phyloP scores from a whole-genome alignment of 2,797 vertebrate species.

The Lutjanus campechanus region DNA sequence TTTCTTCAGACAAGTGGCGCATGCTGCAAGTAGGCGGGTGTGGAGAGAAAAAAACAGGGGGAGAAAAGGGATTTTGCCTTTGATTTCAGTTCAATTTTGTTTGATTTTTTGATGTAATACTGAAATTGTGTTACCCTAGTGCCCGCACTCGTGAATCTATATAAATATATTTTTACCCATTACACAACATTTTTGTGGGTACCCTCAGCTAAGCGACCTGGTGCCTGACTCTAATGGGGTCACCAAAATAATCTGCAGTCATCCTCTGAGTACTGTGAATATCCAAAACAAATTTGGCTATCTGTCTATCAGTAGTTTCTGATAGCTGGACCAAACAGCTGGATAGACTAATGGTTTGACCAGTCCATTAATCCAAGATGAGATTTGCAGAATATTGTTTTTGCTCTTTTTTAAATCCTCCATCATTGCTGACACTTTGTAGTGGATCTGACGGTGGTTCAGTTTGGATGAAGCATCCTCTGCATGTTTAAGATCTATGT shows the following conservation, averaged over 20 bases:
- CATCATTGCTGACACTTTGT: conserved; percentile 8
- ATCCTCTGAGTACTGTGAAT: neutral
- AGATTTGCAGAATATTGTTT: neutral
- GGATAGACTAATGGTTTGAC: neutral
- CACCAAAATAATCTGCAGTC: neutral
- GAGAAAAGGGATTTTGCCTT: too few species aligned
- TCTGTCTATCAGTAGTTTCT: neutral
- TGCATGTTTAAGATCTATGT: conserved; percentile 1
- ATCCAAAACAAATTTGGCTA: neutral
- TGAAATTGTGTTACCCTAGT: too few species aligned
- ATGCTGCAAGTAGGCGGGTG: too few species aligned
- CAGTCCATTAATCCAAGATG: neutral
- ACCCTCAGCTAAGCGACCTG: too few species aligned
- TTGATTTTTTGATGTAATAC: too few species aligned
- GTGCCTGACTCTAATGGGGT: neutral
- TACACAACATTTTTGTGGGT: too few species aligned
- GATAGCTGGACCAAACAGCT: neutral
- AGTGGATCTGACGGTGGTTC: conserved; percentile 3
- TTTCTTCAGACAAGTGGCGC: too few species aligned
- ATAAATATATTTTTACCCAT: too few species aligned
- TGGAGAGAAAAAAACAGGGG: too few species aligned
- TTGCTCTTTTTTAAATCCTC: neutral
- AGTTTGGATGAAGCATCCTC: conserved; percentile 19
- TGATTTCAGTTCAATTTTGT: too few species aligned
- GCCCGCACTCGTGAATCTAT: too few species aligned